Conservation (phyloP, 2,888 invertebrate genomes). For the Platypus cylindrus region DNA sequence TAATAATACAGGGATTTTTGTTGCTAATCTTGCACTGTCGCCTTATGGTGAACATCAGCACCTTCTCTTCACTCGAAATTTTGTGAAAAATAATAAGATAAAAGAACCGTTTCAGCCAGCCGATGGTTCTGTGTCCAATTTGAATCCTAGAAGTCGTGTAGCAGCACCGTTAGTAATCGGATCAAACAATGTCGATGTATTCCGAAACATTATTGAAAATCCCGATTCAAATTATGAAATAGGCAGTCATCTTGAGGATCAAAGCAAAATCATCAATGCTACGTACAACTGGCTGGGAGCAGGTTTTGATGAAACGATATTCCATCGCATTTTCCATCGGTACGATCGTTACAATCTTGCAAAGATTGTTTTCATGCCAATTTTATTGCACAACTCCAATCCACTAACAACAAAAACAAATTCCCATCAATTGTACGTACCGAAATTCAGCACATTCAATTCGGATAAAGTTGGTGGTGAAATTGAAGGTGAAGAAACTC, state of each 20-base stretch:
- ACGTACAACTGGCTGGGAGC: conserved; percentile 89
- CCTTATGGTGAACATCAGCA: conserved; percentile 75
- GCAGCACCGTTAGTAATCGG: conserved; percentile 87
- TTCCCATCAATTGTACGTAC: conserved; percentile 61
- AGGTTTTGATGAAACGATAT: conserved; percentile 58
- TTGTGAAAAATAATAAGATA: conserved; percentile 73
- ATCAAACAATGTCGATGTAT: conserved; percentile 79
- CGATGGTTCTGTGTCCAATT: conserved; percentile 47
- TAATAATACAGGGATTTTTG: conserved; percentile 78
- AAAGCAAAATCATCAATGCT: conserved; percentile 86
- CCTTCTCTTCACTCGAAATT: conserved; percentile 77
- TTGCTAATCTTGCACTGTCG: conserved; percentile 75
- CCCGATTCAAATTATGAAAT: conserved; percentile 85
- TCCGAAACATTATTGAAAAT: conserved; percentile 84
- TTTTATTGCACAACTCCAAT: conserved; percentile 77
- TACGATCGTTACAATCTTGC: conserved; percentile 93
- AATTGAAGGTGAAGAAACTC: conserved; percentile 78
- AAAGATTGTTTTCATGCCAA: conserved; percentile 82
- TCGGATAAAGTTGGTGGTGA: conserved; percentile 75
- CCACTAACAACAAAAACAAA: conserved; percentile 76
- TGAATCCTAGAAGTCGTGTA: conserved; percentile 83
- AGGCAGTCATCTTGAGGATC: conserved; percentile 88
- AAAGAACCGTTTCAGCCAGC: conserved; percentile 68
- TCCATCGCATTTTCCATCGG: conserved; percentile 64
- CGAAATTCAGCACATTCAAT: conserved; percentile 54